phyloP scores from a whole-genome alignment of 2,797 vertebrate species.

The Pagetopsis macropterus region DNA sequence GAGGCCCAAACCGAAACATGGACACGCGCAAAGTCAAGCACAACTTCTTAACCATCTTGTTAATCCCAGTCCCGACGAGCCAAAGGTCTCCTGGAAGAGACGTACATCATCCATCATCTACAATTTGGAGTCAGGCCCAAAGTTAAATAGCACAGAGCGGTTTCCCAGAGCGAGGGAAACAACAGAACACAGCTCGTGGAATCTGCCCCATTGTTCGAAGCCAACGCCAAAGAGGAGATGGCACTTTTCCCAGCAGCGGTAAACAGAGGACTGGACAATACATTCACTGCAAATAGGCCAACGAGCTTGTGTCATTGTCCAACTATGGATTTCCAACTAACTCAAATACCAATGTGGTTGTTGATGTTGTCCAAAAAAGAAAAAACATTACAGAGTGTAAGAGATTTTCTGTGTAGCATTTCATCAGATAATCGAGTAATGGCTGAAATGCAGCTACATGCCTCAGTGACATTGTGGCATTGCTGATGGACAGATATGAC shows the following conservation, averaged over 20 bases:
- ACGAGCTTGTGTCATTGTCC: constrained; percentile 70
- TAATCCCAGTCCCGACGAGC: constrained; percentile 24
- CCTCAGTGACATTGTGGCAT: constrained; percentile 26
- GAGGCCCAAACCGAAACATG: constrained; percentile 25
- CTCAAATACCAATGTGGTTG: constrained; percentile 45
- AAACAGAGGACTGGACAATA: constrained; percentile 77
- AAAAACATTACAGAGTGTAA: constrained; percentile 44
- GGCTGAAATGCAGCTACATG: constrained; percentile 44
- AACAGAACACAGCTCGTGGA: constrained; percentile 76
- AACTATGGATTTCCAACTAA: constrained; percentile 62
- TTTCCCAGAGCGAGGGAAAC: constrained; percentile 75
- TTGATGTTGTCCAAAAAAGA: constrained; percentile 58
- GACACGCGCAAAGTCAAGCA: constrained; percentile 17
- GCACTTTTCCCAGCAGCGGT: constrained; percentile 74
- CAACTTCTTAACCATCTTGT: constrained; percentile 38
- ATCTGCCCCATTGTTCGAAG: constrained; percentile 79
- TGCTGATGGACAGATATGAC: constrained; percentile 47
- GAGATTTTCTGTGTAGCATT: constrained; percentile 32
- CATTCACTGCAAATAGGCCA: constrained; percentile 70
- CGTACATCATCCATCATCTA: constrained; percentile 61
- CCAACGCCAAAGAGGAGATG: constrained; percentile 75
- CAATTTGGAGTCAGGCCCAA: constrained; percentile 64
- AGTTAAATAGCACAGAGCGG: constrained; percentile 69
- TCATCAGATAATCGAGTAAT: constrained; percentile 54
- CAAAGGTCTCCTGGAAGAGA: constrained; percentile 56